Percentiles rank a stretch among this genome's conserved stretches.
These are phyloP conservation scores for Onychomys torridus DNA, from an alignment of 2,797 vertebrate genomes.

Conservation along the genomic window DNA sequence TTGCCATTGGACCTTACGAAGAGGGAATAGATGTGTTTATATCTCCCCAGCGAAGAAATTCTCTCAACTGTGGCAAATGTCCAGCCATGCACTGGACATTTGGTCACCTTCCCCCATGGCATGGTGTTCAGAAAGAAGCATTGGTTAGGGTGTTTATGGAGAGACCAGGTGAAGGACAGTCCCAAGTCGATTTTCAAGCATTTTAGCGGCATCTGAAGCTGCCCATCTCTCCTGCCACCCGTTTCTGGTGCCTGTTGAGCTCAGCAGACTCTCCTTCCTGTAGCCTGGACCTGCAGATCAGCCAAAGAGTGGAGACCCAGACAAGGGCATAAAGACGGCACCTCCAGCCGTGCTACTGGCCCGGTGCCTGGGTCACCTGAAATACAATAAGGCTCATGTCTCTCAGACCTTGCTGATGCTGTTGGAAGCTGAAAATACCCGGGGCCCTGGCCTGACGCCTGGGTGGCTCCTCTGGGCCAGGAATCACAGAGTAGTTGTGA, in stretches of 20 bases:
- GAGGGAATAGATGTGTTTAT: not conserved
- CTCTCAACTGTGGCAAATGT: not conserved
- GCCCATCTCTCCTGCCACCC: not conserved
- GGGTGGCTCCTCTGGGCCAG: constrained; percentile 39
- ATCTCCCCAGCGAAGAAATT: not conserved
- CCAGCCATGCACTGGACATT: not conserved
- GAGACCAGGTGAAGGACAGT: not conserved
- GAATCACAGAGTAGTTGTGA: not conserved
- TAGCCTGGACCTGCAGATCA: not conserved
- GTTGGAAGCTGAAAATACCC: constrained; percentile 69
- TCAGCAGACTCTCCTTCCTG: not conserved
- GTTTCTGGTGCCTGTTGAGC: not conserved
- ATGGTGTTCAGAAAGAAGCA: not conserved
- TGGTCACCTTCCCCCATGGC: accelerated
- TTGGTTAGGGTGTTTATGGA: not conserved
- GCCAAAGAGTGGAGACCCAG: not conserved
- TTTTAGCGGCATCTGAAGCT: not conserved
- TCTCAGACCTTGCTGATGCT: constrained; percentile 52
- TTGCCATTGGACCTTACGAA: not conserved
- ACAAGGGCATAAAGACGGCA: constrained; percentile 33
- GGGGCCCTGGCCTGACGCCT: not conserved
- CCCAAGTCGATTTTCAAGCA: not conserved
- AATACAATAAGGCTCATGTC: constrained; percentile 67
- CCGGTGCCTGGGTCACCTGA: constrained; percentile 34
- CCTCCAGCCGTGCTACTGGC: not conserved